Percentiles rank a stretch among this genome's conserved stretches.
Conservation (phyloP, 1,140 invertebrate genomes). For the Musca vetustissima region DNA sequence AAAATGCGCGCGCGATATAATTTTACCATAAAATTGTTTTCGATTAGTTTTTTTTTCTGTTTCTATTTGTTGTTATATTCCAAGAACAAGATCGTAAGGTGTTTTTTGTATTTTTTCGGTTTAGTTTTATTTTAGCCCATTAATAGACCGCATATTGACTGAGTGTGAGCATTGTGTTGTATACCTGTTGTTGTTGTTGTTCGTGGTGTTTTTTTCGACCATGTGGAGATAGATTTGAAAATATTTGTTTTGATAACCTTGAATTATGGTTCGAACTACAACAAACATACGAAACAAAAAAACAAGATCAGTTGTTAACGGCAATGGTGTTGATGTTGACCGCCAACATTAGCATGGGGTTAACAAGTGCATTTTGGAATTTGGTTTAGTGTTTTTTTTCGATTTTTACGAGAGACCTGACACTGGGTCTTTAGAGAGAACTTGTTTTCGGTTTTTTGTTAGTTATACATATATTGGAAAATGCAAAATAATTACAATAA, state of each 20-base stretch:
- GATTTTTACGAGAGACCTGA: too few relatives aligned
- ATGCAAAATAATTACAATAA: constrained; percentile 21
- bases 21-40: background rate
- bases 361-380: too few relatives aligned
- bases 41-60: background rate
- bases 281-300: too few relatives aligned
- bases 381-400: too few relatives aligned
- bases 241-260: constrained; percentile 12
- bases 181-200: background rate
- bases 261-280: constrained; percentile 4
- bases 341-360: too few relatives aligned
- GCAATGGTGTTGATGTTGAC: background rate
- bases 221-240: too few relatives aligned
- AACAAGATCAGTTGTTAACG: constrained; percentile 4
- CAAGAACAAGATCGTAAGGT: background rate
- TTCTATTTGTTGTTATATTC: background rate
- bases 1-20: too few relatives aligned
- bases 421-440: background rate
- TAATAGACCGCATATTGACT: too few relatives aligned
- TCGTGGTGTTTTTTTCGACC: too few relatives aligned
- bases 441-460: background rate
- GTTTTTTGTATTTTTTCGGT: too few relatives aligned
- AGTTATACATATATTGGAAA: background rate
- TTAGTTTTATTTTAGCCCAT: too few relatives aligned
- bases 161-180: too few relatives aligned